Evolutionary conservation across 1,140 invertebrate genomes (phyloP).

Genomic region (Bilobella aurantiaca): DNA sequence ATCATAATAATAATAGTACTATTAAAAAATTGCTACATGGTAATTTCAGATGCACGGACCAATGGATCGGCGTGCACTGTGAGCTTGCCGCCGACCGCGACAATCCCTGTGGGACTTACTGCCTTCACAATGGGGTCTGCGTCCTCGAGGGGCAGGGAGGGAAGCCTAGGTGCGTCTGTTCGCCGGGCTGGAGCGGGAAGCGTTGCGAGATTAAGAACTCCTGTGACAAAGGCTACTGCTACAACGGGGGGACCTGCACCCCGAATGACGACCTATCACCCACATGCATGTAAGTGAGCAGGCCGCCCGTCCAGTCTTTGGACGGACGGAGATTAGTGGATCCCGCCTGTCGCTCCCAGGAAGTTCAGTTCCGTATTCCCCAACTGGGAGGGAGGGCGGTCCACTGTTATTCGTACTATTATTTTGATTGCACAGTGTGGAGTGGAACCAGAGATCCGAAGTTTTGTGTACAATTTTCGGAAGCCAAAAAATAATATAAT

Average conservation of each 20-base stretch:
- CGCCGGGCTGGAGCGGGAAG: slow-evolving; percentile 48
- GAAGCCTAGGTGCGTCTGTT: slow-evolving; percentile 47
- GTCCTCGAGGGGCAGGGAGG: slow-evolving; percentile 35
- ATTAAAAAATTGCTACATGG: slow-evolving; percentile 39
- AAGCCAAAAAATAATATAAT: no score
- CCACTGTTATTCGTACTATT: no score
- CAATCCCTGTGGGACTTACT: slow-evolving; percentile 50
- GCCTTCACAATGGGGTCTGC: slow-evolving; percentile 50
- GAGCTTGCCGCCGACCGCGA: slow-evolving; percentile 40
- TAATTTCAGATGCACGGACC: slow-evolving; percentile 43
- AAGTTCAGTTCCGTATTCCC: no score
- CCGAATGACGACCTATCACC: slow-evolving; percentile 39
- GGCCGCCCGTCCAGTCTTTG: no score
- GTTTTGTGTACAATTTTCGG: no score
- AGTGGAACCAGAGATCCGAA: no score
- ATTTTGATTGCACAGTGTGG: no score
- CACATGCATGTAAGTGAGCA: slow-evolving; percentile 44
- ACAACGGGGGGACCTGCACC: slow-evolving; percentile 49
- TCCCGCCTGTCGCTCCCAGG: not conserved
- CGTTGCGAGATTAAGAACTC: slow-evolving; percentile 44
- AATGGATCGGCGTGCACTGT: slow-evolving; percentile 47
- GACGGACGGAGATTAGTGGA: no score
- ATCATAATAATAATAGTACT: no score
- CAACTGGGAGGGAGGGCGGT: no score
- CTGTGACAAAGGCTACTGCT: slow-evolving; percentile 50